Conservation (phyloP, 2,888 invertebrate species). For the Itoplectis maculator region DNA sequence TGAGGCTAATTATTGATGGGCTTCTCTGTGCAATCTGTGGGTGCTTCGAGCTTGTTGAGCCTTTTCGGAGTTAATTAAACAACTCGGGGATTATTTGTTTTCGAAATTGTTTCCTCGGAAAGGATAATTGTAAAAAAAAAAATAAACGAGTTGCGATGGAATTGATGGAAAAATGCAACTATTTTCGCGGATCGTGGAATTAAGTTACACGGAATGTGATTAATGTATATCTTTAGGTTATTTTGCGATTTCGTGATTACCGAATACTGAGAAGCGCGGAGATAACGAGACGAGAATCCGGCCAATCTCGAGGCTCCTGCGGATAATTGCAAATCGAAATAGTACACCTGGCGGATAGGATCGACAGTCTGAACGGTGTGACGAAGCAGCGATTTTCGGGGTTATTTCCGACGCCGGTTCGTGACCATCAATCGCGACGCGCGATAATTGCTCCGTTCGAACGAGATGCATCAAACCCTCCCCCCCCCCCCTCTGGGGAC, state of each 20-base stretch:
- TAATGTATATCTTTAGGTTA: no score
- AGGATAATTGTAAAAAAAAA: no score
- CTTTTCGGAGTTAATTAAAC: no score
- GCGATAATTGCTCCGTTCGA: neutral
- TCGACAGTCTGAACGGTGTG: neutral
- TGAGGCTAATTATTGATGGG: no score
- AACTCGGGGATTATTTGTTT: no score
- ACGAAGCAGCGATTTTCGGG: slow-evolving; percentile 27
- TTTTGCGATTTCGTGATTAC: slow-evolving; percentile 15
- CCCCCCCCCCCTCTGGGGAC: neutral
- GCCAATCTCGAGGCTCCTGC: neutral
- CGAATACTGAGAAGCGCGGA: neutral
- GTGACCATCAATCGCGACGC: slow-evolving; percentile 6
- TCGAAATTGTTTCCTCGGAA: no score
- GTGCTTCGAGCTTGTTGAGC: no score
- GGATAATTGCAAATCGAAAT: slow-evolving; percentile 23
- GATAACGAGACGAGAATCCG: neutral
- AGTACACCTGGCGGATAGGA: slow-evolving; percentile 13
- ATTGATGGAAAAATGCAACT: no score
- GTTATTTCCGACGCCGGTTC: neutral
- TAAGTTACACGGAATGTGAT: no score
- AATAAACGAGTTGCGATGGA: no score
- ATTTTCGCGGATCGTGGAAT: no score
- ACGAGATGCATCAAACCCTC: neutral
- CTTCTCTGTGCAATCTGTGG: no score